phyloP scores from a whole-genome alignment of 30 jellyfish, hydroid and myxozoan species.

The Calvadosia cruxmelitensis region DNA sequence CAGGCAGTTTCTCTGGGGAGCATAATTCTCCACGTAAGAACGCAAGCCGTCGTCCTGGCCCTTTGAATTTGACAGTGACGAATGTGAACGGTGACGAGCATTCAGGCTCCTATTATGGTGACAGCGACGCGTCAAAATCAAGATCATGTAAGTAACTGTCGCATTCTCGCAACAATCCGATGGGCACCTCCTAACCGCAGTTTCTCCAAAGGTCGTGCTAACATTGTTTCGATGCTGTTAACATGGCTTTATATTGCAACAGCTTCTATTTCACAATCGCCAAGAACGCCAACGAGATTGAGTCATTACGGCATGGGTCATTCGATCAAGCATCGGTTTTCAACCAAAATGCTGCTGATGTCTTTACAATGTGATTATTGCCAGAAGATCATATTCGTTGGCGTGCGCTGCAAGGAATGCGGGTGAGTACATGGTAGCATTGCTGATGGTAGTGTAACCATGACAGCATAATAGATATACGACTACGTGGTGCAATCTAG shows the following conservation, averaged over 20 bases:
- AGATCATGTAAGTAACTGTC: conserved; percentile 25
- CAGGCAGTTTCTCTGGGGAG: conserved; percentile 39
- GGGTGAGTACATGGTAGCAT: conserved; percentile 59
- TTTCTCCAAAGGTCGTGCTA: too few relatives aligned
- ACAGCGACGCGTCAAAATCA: conserved; percentile 19
- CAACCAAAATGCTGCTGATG: conserved; percentile 51
- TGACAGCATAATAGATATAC: too few relatives aligned
- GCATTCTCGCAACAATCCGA: too few relatives aligned
- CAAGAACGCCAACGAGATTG: conserved; percentile 68
- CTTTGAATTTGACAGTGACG: conserved; percentile 47
- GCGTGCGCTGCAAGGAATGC: conserved; percentile 67
- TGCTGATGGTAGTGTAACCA: too few relatives aligned
- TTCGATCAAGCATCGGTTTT: conserved; percentile 59
- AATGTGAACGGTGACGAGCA: conserved; percentile 38
- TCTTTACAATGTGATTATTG: conserved; percentile 63
- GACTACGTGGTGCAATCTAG: too few relatives aligned
- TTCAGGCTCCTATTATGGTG: not conserved
- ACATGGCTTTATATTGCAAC: too few relatives aligned
- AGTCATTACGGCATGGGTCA: conserved; percentile 49
- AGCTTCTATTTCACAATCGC: conserved; percentile 57
- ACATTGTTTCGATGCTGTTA: too few relatives aligned
- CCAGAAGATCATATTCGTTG: conserved; percentile 57
- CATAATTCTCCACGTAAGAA: conserved; percentile 15
- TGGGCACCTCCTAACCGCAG: too few relatives aligned
- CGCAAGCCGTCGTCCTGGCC: conserved; percentile 30